Percentiles rank a stretch among this genome's conserved stretches.
Conservation (phyloP, 1,140 invertebrate genomes). For the Drosophila navojoa region DNA sequence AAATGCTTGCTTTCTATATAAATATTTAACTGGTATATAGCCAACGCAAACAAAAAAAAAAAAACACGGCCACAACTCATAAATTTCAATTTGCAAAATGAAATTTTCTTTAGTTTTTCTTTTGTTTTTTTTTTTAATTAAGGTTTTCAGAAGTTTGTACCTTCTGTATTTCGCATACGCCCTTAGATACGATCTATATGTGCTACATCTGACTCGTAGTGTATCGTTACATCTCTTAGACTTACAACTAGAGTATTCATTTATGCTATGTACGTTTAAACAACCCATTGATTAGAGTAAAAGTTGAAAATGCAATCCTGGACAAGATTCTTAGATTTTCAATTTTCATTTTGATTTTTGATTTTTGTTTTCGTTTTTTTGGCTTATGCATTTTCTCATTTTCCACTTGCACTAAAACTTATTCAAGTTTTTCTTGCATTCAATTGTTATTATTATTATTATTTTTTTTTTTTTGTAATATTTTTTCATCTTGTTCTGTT, state of each 20-base stretch:
- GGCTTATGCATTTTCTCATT: constrained; percentile 63
- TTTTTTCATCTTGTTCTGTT: background rate
- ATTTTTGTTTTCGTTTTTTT: constrained; percentile 37
- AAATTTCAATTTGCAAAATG: constrained; percentile 56
- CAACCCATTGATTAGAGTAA: constrained; percentile 82
- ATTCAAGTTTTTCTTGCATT: constrained; percentile 23
- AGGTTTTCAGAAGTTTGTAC: constrained; percentile 2
- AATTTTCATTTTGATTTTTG: no score
- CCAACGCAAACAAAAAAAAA: constrained; percentile 39
- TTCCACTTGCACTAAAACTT: constrained; percentile 22
- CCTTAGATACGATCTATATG: constrained; percentile 55
- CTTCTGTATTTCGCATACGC: constrained; percentile 46
- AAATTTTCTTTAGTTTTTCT: constrained; percentile 14
- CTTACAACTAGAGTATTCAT: constrained; percentile 65
- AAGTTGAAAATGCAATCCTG: constrained; percentile 81
- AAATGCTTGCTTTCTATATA: background rate
- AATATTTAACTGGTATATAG: constrained; percentile 23
- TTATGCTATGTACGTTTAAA: constrained; percentile 79
- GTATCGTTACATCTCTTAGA: constrained; percentile 38
- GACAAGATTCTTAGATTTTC: constrained; percentile 62
- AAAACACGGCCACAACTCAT: constrained; percentile 67
- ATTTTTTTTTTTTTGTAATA: constrained; percentile 1
- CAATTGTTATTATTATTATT: constrained; percentile 7
- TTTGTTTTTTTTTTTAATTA: constrained; percentile 8
- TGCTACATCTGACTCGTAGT: constrained; percentile 1